Base-by-base conservation (phyloP, 2,888 invertebrate species). In the Lymantria dispar region DNA sequence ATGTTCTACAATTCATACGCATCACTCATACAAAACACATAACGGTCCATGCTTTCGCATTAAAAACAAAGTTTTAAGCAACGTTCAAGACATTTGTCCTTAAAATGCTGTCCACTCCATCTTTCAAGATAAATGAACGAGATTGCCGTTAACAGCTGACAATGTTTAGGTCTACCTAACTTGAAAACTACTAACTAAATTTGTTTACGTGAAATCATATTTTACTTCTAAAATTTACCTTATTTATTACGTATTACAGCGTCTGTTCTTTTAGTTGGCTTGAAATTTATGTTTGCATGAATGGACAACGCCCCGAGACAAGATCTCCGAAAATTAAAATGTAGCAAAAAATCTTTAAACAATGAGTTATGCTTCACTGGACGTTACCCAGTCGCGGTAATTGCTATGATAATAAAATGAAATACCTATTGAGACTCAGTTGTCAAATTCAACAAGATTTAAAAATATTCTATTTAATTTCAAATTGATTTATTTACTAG, bases 71-170 rank as follows among this genome's bases (percentile, higher is more conserved):
- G 47, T 43, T 48, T 49, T 47, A 39, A 40, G 59, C 39, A 46
- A 47, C 45, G 33, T 55, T 53, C 22, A 54, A 43, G 42, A 40
- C 12, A 38, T 8, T 11, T 36, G 7, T 46, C 22, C 33, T 14
- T 47, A n/a, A 50, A 49, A 29, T 52, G n/a, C 43, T 36, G 45
- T 44, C 64, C 58, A 64, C 68, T 66, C 64, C 59, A 63, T 72
- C 68, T 63, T 60, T 48, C 31, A 56, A 71, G 72, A 72, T 72
- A 64, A 72, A 72, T 66, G 60, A 71, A 66, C 53, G 44, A 65
- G 72, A 73, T 72, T 70, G 52, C 45, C 41, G 45, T 8, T 53
- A 58, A 64, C 64, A 69, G 60, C 68, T 60, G 63, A 64, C 69
- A 63, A 61, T 56, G 39, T 63, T 53, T 61, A 56, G 60, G 54